These are phyloP conservation scores for Polypedilum vanderplanki DNA, from an alignment of 1,140 invertebrate species.

Conservation along the genomic window DNA sequence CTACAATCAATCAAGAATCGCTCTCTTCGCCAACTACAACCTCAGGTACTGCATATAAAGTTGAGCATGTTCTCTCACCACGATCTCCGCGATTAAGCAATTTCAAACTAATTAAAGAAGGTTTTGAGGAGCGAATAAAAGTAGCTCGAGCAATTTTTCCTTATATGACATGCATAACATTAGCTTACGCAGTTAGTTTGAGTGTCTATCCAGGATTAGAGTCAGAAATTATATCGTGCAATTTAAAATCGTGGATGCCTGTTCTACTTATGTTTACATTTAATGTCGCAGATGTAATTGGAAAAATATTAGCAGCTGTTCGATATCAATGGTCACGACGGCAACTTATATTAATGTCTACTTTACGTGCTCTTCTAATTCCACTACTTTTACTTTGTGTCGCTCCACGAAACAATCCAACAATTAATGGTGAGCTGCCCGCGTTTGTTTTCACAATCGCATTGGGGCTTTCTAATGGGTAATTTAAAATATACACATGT, in stretches of 20 bases:
- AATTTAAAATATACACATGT: too few relatives aligned
- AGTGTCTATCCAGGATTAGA: conserved; percentile 84
- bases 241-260: conserved; percentile 80
- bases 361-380: conserved; percentile 62
- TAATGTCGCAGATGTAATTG: conserved; percentile 76
- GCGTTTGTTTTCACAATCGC: conserved; percentile 60
- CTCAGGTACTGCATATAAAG: conserved; percentile 57
- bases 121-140: conserved; percentile 61
- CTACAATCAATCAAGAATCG: conserved; percentile 1
- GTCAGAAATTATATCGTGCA: conserved; percentile 77
- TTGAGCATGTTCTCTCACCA: conserved; percentile 69
- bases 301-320: conserved; percentile 74
- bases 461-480: conserved; percentile 75
- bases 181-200: conserved; percentile 81
- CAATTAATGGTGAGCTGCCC: conserved; percentile 59
- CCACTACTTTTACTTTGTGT: conserved; percentile 74
- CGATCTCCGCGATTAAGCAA: conserved; percentile 40
- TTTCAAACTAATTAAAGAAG: conserved; percentile 46
- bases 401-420: conserved; percentile 61
- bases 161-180: conserved; percentile 78
- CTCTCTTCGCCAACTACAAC: conserved; percentile 38
- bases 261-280: conserved; percentile 83
- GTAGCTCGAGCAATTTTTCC: conserved; percentile 76
- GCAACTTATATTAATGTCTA: conserved; percentile 64
- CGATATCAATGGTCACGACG: conserved; percentile 71